Evolutionary conservation across 1,140 invertebrate species (phyloP).

Genomic region (Odontomachus brunneus): DNA sequence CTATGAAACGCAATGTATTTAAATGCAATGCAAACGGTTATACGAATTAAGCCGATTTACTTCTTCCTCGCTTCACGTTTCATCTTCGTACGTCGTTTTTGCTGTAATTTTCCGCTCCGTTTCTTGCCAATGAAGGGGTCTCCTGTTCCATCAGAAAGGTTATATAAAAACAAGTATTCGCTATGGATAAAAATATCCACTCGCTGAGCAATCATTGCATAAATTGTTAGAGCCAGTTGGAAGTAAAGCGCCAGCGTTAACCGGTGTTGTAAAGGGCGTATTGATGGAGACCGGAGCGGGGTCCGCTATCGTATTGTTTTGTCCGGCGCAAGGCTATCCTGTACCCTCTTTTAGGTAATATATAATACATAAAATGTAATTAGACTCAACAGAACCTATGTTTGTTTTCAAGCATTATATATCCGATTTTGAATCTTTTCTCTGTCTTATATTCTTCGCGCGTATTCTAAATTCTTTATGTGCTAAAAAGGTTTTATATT

Average conservation of each 20-base stretch:
- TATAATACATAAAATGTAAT: no score
- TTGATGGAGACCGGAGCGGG: slow-evolving; percentile 78
- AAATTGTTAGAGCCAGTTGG: slow-evolving; percentile 85
- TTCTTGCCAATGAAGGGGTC: slow-evolving; percentile 49
- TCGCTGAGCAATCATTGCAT: slow-evolving; percentile 62
- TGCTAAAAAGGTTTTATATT: slow-evolving; percentile 7
- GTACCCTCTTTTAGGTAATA: slow-evolving; percentile 82
- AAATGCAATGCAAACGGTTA: background rate
- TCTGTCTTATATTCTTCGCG: no score
- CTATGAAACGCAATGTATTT: background rate
- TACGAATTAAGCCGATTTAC: slow-evolving; percentile 7
- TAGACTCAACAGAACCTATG: background rate
- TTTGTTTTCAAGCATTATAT: no score
- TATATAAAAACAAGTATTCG: slow-evolving; percentile 1
- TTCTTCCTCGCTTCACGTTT: slow-evolving; percentile 28
- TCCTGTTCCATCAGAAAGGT: slow-evolving; percentile 56
- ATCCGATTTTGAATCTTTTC: background rate
- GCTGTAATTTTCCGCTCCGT: slow-evolving; percentile 34
- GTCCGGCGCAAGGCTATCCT: slow-evolving; percentile 83
- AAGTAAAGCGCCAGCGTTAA: slow-evolving; percentile 85
- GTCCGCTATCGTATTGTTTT: slow-evolving; percentile 77
- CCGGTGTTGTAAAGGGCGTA: slow-evolving; percentile 82
- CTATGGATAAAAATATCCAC: slow-evolving; percentile 39
- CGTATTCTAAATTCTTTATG: no score
- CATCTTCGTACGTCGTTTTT: slow-evolving; percentile 29